These are phyloP conservation scores for Hyppa rectilinea DNA, from an alignment of 2,888 invertebrate genomes.

Conservation along the genomic window DNA sequence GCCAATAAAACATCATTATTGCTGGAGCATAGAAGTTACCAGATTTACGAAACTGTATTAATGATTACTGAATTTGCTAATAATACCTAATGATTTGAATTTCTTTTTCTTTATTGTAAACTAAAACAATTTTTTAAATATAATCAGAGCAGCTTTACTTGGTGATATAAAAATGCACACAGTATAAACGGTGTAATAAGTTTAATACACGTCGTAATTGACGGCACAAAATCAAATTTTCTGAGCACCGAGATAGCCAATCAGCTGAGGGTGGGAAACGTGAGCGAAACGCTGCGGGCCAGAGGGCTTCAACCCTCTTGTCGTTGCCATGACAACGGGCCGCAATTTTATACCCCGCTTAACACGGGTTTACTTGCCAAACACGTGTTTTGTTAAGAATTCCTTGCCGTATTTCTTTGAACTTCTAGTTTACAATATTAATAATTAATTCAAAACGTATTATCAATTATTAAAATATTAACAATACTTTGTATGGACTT, in stretches of 20 bases:
- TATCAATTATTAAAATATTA: not conserved
- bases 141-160: no score
- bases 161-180: constrained; percentile 1
- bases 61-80: not conserved
- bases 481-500: not conserved
- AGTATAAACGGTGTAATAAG: not conserved
- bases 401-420: not conserved
- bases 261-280: constrained; percentile 77
- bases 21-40: not conserved
- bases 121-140: no score
- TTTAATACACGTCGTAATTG: constrained; percentile 34
- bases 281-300: constrained; percentile 66
- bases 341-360: constrained; percentile 82
- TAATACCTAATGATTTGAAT: not conserved
- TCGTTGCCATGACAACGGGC: constrained; percentile 84
- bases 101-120: no score
- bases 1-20: not conserved
- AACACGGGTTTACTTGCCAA: constrained; percentile 67
- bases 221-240: constrained; percentile 71
- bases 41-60: not conserved
- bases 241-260: constrained; percentile 75
- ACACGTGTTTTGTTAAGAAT: constrained; percentile 69
- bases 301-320: constrained; percentile 85
- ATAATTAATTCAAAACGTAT: not conserved
- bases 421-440: not conserved